Evolutionary conservation across 1,140 invertebrate species (phyloP), one percentile per base, ranked within the genome.

Genomic region (Tenebrio molitor): DNA sequence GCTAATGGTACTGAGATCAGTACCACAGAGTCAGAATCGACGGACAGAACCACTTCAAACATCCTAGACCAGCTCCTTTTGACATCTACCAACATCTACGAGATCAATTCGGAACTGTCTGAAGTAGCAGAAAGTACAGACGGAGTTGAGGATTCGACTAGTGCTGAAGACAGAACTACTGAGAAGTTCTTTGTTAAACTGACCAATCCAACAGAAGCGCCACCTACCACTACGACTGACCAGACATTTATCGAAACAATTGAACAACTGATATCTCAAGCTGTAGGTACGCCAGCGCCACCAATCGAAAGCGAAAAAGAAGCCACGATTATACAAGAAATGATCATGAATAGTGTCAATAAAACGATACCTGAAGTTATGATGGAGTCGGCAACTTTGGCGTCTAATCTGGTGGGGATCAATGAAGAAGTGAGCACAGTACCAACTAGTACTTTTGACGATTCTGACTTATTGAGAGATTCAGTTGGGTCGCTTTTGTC

Each of bases 311-410:
- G 69, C 39, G 53, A 73, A n/a, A 72, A 73, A 8, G 50, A 74
- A 36, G 71, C 12, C 7, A 53, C 67, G 25, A 71, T 69, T 62
- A 41, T 76, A 0, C 64, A 74, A 67, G n/a, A 76, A 15, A 66
- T 75, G 21, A 33, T 75, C 7, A 44, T 62, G 2, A 74, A 69
- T 17, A 64, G 67, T 7, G 29, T 14, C 14, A 80, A 81, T 10
- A 74, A 83, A 66, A 80, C 75, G 0, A 84, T 84, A 82, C 58
- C 76, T 7, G 78, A 84, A 34, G 80, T 85, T 68, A 80, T 83
- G 69, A 81, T 79, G 0, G 80, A 85, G 72, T 80, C 81, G 2
- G 84, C 84, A 2, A 84, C 84, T 1, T 75, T 84, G 0, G 83
- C 83, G 12, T 84, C 83, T 17, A 80, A 79, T 0, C 58, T 85